These are phyloP conservation scores for Vandiemenella viatica DNA, from an alignment of 2,888 invertebrate genomes.

Conservation along the genomic window DNA sequence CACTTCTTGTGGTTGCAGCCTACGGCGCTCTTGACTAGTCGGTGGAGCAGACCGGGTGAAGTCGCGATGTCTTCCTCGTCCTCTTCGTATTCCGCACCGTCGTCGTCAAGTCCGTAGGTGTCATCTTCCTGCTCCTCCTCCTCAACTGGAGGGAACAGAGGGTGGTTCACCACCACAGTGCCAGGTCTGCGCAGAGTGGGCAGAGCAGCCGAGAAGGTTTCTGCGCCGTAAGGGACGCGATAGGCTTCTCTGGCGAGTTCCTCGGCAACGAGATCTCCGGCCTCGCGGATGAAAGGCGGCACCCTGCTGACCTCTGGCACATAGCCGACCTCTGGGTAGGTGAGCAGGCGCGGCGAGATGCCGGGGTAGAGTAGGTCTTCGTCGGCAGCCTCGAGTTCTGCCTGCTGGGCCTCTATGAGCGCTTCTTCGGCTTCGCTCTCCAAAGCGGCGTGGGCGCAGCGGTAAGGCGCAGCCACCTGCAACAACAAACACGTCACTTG, in stretches of 20 bases:
- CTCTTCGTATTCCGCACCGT: not conserved
- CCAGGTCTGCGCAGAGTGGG: not conserved
- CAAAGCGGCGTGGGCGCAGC: not conserved
- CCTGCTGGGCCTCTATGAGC: not conserved
- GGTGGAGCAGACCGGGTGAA: not conserved
- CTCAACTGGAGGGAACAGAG: not conserved
- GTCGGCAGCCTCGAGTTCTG: not conserved
- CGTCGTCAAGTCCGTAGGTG: not conserved
- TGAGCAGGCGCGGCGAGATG: not conserved
- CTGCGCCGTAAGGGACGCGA: not conserved
- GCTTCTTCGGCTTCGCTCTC: slow-evolving; percentile 4
- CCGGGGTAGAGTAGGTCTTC: not conserved
- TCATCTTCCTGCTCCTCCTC: not conserved
- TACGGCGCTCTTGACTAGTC: not conserved
- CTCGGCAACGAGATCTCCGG: not conserved
- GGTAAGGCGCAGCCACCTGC: not conserved
- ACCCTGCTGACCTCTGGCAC: not conserved
- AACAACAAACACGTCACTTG: not conserved
- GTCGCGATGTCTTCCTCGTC: not conserved
- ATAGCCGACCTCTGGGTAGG: slow-evolving; percentile 6
- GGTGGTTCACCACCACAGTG: not conserved
- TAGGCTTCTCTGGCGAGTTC: not conserved
- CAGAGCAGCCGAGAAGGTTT: not conserved
- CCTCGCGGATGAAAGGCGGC: not conserved
- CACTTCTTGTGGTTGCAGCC: not conserved